Base-by-base conservation (phyloP, 2,113 vertebrate genomes). In the Mellivora capensis region DNA sequence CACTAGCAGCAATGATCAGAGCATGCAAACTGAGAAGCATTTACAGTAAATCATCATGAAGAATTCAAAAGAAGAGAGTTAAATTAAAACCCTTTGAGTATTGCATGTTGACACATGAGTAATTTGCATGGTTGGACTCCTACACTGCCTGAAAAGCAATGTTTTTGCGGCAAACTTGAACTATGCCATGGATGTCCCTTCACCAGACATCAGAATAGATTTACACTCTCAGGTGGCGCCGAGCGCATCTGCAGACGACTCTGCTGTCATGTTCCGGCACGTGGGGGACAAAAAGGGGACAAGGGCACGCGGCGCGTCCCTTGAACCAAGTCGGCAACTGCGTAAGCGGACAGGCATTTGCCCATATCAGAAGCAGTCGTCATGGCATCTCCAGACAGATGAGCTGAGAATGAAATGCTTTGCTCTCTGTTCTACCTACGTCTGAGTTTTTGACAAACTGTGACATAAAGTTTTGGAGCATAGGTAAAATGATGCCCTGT, bases 1-100 rank as follows among this genome's bases (percentile, higher is more conserved):
- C 99, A 99, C 99, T 99, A 99, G 99, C 99, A 99, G 99, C 99
- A 99, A 99, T 99, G 99, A 99, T 98, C 99, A 99, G 99, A 98
- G 99, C 99, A 99, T 99, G 99, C 99, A 99, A 99, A 99, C 98
- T 99, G 98, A 99, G 99, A 99, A 99, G 99, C 99, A 99, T 99
- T 99, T 99, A 99, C 99, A 99, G 98, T 98, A 99, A 99, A 99
- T 99, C 97, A 99, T 98, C 98, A 98, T 98, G 98, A 98, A 99
- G 97, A 98, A 98, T 95, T 97, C 94, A 98, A 98, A 98, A 98
- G 98, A 98, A 98, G 98, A 98, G 98, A 97, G 97, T 98, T 98
- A 98, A 99, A 98, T 98, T 98, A 99, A 99, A 99, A 99, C 99
- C 99, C 99, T 99, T 99, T 99, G 99, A 99, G 99, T 99, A 99